Evolutionary conservation across 1,140 invertebrate genomes (phyloP), one percentile per base, ranked within the genome.

Genomic region (Chionoecetes opilio): DNA sequence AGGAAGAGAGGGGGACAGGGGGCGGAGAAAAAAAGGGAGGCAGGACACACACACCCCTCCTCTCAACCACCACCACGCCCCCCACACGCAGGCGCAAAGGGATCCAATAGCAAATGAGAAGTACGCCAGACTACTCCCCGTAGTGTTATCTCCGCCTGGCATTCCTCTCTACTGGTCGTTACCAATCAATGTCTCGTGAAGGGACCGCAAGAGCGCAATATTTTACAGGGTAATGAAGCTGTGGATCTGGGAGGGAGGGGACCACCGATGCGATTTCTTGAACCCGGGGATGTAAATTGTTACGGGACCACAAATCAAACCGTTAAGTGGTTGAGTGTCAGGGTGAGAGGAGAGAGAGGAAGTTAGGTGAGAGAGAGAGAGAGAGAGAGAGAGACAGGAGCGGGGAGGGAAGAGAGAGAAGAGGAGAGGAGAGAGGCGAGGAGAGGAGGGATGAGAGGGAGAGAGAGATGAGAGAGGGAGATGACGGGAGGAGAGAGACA

Each of bases 221-320:
- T 95, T 95, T 95, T 92, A 95, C 94, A 95, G 90, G 82, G 94
- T 95, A 95, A 95, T 95, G 94, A 95, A 95, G 94, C 94, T 88
- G 94, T 95, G 82, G 82, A 95, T 95, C 94, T 92, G 90, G 94
- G n/a, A n/a, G n/a, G 75, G 82, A 63, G 90, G 90, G 94, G 63
- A n/a, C n/a, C 32, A 37, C 53, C 37, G 82, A 82, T n/a, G 38
- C 46, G 87, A 89, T 82, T 34, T 21, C 53, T n/a, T n/a, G n/a
- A n/a, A 26, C 32, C 26, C 32, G 35, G n/a, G n/a, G 93, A 94
- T 89, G 46, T 91, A 85, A 88, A 91, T n/a, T 94, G 41, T 94
- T n/a, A 35, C 41, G 38, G 86, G 75, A 46, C n/a, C n/a, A n/a
- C 46, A 94, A 91, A 94, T 91, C 88, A 91, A 94, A 94, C 46